Base-by-base conservation (phyloP, 2,797 vertebrate species). In the Myripristis murdjan region DNA sequence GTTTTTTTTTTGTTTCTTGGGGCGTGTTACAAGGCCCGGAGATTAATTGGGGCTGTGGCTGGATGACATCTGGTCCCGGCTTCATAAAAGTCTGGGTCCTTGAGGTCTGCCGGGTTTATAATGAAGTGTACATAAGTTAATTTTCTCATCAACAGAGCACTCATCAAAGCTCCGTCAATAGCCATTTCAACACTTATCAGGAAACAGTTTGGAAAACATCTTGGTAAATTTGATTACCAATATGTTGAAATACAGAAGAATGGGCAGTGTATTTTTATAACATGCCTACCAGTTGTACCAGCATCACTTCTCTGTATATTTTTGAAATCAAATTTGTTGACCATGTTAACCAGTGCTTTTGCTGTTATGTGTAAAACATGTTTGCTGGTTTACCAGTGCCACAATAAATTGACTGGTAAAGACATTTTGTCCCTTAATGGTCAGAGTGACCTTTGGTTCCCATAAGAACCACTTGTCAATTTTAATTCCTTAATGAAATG, bases 91-190 rank as follows among this genome's bases (percentile, higher is more conserved):
- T 92, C 80, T 70, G 64, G 87, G 86, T 91, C 87, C 88, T 91
- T 67, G 82, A 92, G 92, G 91, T 90, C 84, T 89, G 84, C 81
- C 44, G 88, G 88, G 90, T 91, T 94, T 94, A 96, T 96, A 96
- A 97, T 97, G 95, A 96, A 96, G 95, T 95, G 95, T 92, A 94
- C 94, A 94, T 93, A 95, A 97, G 96, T 96, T 96, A 93, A 96
- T 97, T 96, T 96, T 94, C 95, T 93, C 94, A 93, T 95, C 94
- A 93, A 96, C 93, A 94, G 85, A 88, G 91, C 87, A 90, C 95
- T 95, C 90, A 93, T 93, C 89, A 92, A 88, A 85, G 89, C 75
- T 79, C 84, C 75, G 80, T 86, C 85, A 90, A 84, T 87, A 81
- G 77, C 71, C 54, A 63, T 86, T 86, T 89, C 65, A 41, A 77